Conservation (phyloP, 1,140 invertebrate genomes). For the Sinella curviseta region DNA sequence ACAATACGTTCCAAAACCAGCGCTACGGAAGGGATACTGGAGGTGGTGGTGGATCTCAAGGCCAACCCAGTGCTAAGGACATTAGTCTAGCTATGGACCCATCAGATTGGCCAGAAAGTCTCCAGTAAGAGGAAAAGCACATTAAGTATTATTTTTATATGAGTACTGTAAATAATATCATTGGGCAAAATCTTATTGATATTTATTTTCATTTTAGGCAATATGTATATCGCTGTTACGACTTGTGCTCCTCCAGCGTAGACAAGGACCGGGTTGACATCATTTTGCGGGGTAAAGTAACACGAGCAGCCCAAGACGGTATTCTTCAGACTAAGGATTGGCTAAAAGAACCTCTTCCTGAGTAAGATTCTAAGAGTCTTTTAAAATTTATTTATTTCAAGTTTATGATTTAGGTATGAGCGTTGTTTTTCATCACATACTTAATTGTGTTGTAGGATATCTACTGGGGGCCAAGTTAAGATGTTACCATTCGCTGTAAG, state of each 20-base stretch:
- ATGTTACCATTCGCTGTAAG: slow-evolving; percentile 38
- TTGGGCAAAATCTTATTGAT: no score
- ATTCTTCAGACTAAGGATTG: slow-evolving; percentile 87
- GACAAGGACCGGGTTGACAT: slow-evolving; percentile 93
- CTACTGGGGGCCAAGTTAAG: slow-evolving; percentile 34
- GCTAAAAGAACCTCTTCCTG: slow-evolving; percentile 83
- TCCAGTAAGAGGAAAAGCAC: slow-evolving; percentile 10
- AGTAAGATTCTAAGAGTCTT: slow-evolving; percentile 53
- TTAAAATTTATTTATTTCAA: neutral
- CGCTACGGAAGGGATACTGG: neutral
- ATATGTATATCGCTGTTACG: slow-evolving; percentile 88
- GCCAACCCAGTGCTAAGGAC: neutral
- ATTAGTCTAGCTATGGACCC: slow-evolving; percentile 7
- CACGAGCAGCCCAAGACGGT: slow-evolving; percentile 78
- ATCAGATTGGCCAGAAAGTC: slow-evolving; percentile 18
- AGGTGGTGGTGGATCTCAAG: neutral
- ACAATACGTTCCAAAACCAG: neutral
- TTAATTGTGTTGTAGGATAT: slow-evolving; percentile 14
- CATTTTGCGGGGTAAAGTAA: slow-evolving; percentile 89
- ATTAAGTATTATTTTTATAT: slow-evolving; percentile 15
- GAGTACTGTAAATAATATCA: neutral
- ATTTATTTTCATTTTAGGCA: slow-evolving; percentile 57
- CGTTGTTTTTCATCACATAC: neutral
- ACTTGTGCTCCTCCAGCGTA: slow-evolving; percentile 78
- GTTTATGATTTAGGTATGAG: neutral